A percentile compares a stretch with the other conserved stretches of the same genome.
phyloP scores from a whole-genome alignment of 2,797 vertebrate species.

The Spinus olivaceus region DNA sequence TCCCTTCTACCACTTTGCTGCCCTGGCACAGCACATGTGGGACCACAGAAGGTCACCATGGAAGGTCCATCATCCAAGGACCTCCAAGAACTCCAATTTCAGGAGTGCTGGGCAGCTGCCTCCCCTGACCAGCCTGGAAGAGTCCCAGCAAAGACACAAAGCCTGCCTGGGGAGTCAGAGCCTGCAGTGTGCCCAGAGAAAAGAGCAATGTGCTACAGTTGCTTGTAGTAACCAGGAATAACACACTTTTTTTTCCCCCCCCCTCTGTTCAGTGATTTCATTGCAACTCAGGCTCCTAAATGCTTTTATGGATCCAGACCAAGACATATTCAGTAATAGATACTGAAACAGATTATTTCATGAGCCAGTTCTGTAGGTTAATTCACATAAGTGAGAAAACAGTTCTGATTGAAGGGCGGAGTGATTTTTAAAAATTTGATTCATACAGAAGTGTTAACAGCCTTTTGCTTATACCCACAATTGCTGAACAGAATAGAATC shows the following conservation, averaged over 20 bases:
- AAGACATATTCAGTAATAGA: slow-evolving; percentile 64
- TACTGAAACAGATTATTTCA: slow-evolving; percentile 61
- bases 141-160: not conserved
- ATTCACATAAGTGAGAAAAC: slow-evolving; percentile 66
- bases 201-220: not conserved
- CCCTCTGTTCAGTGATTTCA: slow-evolving; percentile 12
- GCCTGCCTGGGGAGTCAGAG: not conserved
- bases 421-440: slow-evolving; percentile 63
- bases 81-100: not conserved
- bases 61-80: not conserved
- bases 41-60: not conserved
- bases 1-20: not conserved
- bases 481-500: slow-evolving; percentile 52
- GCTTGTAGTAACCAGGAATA: slow-evolving; percentile 37
- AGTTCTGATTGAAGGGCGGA: slow-evolving; percentile 60
- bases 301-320: slow-evolving; percentile 55
- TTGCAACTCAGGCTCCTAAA: slow-evolving; percentile 42
- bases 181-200: not conserved
- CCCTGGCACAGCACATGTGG: not conserved
- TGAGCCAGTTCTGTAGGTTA: slow-evolving; percentile 64
- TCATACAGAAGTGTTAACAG: slow-evolving; percentile 61
- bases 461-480: slow-evolving; percentile 55
- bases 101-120: not conserved
- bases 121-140: not conserved
- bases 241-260: not conserved